phyloP scores from a whole-genome alignment of 2,888 invertebrate species.

The Nymphalis urticae region DNA sequence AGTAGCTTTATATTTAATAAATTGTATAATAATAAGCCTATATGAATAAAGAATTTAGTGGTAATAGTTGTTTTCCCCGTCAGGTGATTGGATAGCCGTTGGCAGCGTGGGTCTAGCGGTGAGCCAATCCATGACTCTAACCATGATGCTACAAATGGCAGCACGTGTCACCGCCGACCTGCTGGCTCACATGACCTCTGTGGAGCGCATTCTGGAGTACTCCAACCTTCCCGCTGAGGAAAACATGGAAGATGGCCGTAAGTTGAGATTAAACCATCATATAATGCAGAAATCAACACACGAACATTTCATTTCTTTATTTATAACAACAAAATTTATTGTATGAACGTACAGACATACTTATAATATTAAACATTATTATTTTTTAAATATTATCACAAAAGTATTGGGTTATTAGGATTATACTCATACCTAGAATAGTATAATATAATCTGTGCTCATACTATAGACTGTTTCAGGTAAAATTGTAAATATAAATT shows the following conservation, averaged over 20 bases:
- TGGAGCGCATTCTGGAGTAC: constrained; percentile 93
- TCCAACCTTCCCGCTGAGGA: constrained; percentile 78
- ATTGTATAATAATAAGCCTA: not conserved
- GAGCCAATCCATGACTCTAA: constrained; percentile 83
- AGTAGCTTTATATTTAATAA: no score
- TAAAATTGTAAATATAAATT: no score
- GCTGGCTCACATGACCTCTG: constrained; percentile 80
- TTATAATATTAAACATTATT: no score
- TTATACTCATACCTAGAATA: no score
- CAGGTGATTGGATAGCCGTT: constrained; percentile 60
- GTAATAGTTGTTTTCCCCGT: not conserved
- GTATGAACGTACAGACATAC: no score
- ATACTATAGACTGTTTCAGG: no score
- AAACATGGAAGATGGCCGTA: constrained; percentile 64
- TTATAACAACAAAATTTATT: no score
- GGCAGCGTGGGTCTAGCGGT: constrained; percentile 85
- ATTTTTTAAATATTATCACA: no score
- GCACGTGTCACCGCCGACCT: constrained; percentile 92
- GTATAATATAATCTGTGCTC: no score
- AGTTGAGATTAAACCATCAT: constrained; percentile 39
- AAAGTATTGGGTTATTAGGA: no score
- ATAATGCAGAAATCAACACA: no score
- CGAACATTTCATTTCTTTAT: no score
- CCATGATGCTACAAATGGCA: constrained; percentile 87
- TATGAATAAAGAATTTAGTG: not conserved